A percentile compares a stretch with the other conserved stretches of the same genome.
Evolutionary conservation across 2,797 vertebrate genomes (phyloP).

Genomic region (Lophotriccus pileatus): DNA sequence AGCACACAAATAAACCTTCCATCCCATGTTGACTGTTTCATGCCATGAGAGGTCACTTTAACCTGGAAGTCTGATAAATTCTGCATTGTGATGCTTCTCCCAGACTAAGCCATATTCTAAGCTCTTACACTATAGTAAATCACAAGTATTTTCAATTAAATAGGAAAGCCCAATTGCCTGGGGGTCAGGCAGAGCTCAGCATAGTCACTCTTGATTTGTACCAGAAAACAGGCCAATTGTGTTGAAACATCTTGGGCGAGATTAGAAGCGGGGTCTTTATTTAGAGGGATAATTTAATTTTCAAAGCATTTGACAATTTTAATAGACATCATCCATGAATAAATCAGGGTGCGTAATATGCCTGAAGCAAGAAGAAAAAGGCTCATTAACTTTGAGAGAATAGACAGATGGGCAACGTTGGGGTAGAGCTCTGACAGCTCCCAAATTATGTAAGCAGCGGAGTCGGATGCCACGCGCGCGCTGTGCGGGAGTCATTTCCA

Average conservation of each 20-base stretch:
- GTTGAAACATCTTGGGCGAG: neutral
- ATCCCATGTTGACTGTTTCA: neutral
- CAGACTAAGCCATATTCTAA: neutral
- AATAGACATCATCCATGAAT: slow-evolving; percentile 26
- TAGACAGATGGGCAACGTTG: neutral
- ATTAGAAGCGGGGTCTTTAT: neutral
- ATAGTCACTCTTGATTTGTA: neutral
- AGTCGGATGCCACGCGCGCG: rapidly evolving
- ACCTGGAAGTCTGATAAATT: neutral
- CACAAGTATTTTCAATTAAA: neutral
- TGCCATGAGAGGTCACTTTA: neutral
- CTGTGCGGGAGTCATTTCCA: neutral
- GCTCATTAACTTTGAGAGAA: slow-evolving; percentile 15
- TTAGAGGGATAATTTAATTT: slow-evolving; percentile 28
- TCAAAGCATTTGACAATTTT: slow-evolving; percentile 19
- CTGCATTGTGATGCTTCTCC: neutral
- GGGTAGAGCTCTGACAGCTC: neutral
- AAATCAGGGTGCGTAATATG: neutral
- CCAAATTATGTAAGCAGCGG: neutral
- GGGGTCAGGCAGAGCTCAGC: neutral
- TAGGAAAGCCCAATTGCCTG: neutral
- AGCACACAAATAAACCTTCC: neutral
- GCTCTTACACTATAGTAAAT: neutral
- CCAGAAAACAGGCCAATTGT: neutral
- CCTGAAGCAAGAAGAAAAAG: neutral